A percentile compares a stretch with the other conserved stretches of the same genome.
Conservation (phyloP, 2,113 vertebrate genomes). For the Otus sunia region DNA sequence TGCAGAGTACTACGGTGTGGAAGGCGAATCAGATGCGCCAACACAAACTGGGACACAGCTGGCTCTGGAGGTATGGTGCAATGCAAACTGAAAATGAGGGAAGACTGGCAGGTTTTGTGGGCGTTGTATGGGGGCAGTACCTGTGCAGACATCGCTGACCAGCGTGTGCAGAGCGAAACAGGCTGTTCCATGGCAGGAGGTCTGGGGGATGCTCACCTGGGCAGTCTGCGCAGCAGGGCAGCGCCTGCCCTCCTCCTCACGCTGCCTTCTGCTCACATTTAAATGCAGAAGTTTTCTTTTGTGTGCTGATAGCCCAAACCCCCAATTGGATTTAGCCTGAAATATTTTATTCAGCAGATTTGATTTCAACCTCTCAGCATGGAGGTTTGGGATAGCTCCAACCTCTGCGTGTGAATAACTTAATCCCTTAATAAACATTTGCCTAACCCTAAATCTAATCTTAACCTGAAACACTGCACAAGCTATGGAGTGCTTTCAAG, state of each 20-base stretch:
- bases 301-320: neutral
- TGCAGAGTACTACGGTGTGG: neutral
- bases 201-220: neutral
- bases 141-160: fast-evolving
- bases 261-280: neutral
- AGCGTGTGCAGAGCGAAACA: fast-evolving
- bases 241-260: neutral
- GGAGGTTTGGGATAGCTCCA: neutral
- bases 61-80: neutral
- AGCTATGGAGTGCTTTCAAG: neutral
- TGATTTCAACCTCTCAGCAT: neutral
- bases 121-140: fast-evolving
- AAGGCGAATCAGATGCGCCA: neutral
- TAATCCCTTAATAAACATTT: neutral
- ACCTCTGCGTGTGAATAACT: neutral
- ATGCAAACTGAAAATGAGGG: fast-evolving
- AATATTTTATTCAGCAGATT: neutral
- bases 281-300: neutral
- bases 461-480: neutral
- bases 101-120: neutral
- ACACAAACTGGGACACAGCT: neutral
- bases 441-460: neutral
- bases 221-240: neutral
- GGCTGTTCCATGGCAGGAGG: fast-evolving
- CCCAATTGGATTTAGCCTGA: neutral